phyloP scores from a whole-genome alignment of 37 sponge, comb jelly and placozoan species.

The Haliclona indistincta region DNA sequence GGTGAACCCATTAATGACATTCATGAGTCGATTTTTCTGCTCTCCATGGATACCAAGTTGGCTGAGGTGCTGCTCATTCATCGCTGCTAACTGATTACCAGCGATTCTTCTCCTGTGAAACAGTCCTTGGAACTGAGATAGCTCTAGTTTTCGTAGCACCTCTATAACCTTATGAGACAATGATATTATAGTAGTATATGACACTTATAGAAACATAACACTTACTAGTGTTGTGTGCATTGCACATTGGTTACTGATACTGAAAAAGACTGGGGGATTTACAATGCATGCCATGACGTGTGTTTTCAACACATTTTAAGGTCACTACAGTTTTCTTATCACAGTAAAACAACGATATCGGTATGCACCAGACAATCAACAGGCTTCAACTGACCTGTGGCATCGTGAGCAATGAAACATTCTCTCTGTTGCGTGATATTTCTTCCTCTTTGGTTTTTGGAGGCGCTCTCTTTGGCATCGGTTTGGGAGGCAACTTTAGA shows the following conservation, averaged over 20 bases:
- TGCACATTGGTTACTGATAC: background rate
- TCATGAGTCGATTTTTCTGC: background rate
- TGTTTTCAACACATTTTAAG: background rate
- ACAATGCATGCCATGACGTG: background rate
- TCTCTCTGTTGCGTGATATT: background rate
- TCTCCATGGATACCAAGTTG: background rate
- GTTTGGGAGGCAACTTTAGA: background rate
- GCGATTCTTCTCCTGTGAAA: background rate
- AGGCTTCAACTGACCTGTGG: too few relatives aligned
- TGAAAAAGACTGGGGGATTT: background rate
- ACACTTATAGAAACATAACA: background rate
- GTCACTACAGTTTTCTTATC: background rate
- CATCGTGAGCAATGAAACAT: too few relatives aligned
- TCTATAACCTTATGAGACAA: background rate
- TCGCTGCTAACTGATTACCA: background rate
- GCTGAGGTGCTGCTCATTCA: background rate
- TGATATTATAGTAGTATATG: background rate
- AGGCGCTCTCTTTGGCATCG: background rate
- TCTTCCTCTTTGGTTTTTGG: background rate
- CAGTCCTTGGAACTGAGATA: background rate
- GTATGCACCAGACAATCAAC: too few relatives aligned
- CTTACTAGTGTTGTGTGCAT: background rate
- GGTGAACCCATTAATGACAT: background rate
- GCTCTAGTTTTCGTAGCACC: background rate
- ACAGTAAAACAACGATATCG: background rate